Evolutionary conservation across 2,888 invertebrate species (phyloP), one percentile per base, ranked within the genome.

Genomic region (Stictocephala bisonia): DNA sequence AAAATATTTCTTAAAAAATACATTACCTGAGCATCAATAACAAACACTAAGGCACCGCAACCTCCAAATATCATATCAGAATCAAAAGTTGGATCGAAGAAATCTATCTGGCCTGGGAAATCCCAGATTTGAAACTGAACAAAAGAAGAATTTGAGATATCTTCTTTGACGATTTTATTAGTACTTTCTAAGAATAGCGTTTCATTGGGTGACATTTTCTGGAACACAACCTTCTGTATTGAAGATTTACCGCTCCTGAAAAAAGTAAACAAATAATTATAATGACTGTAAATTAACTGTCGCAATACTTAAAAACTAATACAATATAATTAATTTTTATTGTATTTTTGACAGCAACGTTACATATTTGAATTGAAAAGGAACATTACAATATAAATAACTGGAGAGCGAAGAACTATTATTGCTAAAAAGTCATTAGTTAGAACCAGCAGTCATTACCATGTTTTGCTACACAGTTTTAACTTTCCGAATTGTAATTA

Each of bases 111-210:
- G 0, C 99, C 99, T 3, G 99, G 99, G 85, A 99, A 97, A 84
- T 99, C 99, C 96, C 98, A 98, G 78, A 99, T 98, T 90, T 99
- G 97, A 86, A 99, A 99, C 84, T 99, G 98, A 66, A 99, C 97
- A 88, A 99, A 99, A 81, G 99, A 93, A 56, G 93, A 92, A 84
- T 97, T 97, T 80, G 96, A 96, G 76, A 99, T 96, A 83, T 98
- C 97, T 86, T 99, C 98, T 85, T 97, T 98, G 2, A 97, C 95
- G 79, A 99, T 96, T 88, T 99, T 97, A 84, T 96, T 97, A 64
- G 99, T 99, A 78, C 97, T 97, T 84, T 99, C 99, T 77, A 99
- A 86, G 83, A 99, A 99, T 70, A 99, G 86, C 0, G 99, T 99
- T 86, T 99, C 99, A 86, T 99, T 99, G 1, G 99, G 99, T 1